Conservation (phyloP, 37 sponge, comb jelly and placozoan species). For the Ianthella basta region DNA sequence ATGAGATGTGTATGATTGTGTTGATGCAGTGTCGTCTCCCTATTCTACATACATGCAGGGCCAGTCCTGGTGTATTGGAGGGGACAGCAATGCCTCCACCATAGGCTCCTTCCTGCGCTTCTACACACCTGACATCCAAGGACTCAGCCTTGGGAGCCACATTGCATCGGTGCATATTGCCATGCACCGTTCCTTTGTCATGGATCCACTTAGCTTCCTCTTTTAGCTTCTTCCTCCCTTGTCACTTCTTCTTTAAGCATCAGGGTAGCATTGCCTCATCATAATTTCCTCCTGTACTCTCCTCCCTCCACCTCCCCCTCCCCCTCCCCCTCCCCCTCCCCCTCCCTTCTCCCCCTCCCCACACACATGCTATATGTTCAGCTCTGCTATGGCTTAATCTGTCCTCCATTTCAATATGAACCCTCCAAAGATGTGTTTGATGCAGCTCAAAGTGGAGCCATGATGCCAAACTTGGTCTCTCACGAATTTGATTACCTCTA, state of each 20-base stretch:
- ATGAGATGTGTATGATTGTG: background rate
- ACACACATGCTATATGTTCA: conserved; percentile 8
- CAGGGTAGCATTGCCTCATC: too few relatives aligned
- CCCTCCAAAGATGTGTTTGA: conserved; percentile 76
- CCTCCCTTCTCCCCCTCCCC: background rate
- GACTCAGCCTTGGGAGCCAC: conserved; percentile 74
- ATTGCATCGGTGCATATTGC: conserved; percentile 56
- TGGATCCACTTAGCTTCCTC: background rate
- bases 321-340: too few relatives aligned
- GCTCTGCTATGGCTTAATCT: conserved; percentile 76
- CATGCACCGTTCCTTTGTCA: background rate
- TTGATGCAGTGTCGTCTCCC: background rate
- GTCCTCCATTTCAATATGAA: conserved; percentile 76
- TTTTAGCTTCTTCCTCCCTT: too few relatives aligned
- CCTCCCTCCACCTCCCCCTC: too few relatives aligned
- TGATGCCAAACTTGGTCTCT: conserved; percentile 63
- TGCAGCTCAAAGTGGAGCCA: conserved; percentile 89
- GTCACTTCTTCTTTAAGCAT: too few relatives aligned
- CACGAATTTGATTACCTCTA: conserved; percentile 72
- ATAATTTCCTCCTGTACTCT: too few relatives aligned
- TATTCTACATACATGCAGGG: conserved; percentile 46
- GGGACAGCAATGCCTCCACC: conserved; percentile 68
- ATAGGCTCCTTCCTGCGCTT: conserved; percentile 61
- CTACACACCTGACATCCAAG: conserved; percentile 66
- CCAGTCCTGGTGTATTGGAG: conserved; percentile 78